phyloP scores from a whole-genome alignment of 2,113 vertebrate genomes.

The Rhinolophus sinicus region DNA sequence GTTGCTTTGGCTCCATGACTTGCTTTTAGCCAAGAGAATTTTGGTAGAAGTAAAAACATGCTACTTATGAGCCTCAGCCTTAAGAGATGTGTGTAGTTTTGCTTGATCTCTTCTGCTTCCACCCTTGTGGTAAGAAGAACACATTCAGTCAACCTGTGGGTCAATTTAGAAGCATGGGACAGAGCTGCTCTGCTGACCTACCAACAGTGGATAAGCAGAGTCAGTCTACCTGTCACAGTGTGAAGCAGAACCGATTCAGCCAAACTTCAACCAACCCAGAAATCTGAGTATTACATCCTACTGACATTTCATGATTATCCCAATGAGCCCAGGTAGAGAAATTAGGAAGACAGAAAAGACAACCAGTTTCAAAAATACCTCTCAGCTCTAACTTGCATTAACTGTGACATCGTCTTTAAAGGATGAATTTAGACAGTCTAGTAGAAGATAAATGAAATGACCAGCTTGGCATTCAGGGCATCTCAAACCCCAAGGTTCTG shows the following conservation, averaged over 20 bases:
- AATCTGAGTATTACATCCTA: background rate
- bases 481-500: background rate
- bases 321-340: background rate
- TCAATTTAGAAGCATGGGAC: fast-evolving
- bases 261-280: background rate
- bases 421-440: background rate
- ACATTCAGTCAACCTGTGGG: background rate
- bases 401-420: background rate
- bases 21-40: background rate
- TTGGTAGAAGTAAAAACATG: background rate
- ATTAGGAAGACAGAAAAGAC: background rate
- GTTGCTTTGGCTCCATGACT: background rate
- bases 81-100: background rate
- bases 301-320: background rate
- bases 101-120: background rate
- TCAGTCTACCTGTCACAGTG: background rate
- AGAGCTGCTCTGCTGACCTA: background rate
- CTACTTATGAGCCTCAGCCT: background rate
- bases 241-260: background rate
- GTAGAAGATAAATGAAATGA: background rate
- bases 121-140: background rate
- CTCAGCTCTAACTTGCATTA: background rate
- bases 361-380: background rate
- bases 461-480: background rate
- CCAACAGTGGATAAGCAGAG: background rate